phyloP scores from a whole-genome alignment of 2,888 invertebrate genomes.

The Piscicola geometra region DNA sequence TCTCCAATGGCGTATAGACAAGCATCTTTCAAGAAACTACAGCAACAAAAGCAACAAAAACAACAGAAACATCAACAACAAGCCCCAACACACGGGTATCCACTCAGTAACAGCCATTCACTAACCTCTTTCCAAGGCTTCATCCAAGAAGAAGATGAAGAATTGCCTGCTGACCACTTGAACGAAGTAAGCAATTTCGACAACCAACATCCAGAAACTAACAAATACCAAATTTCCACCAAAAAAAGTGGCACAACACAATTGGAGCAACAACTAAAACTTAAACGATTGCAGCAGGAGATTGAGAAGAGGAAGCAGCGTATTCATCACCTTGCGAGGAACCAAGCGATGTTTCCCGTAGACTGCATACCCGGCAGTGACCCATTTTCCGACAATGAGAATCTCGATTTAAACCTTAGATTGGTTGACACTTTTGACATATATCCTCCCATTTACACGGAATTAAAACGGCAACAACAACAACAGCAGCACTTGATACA shows the following conservation, averaged over 20 bases:
- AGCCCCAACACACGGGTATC: background rate
- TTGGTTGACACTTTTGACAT: constrained; percentile 7
- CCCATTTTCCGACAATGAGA: background rate
- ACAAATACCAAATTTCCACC: background rate
- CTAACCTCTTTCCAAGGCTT: background rate
- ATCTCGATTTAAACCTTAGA: background rate
- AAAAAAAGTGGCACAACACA: background rate
- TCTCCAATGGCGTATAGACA: constrained; percentile 1
- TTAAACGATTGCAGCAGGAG: background rate
- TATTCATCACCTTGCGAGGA: background rate
- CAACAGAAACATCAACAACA: no score
- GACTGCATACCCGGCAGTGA: constrained; percentile 10
- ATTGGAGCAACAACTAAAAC: background rate
- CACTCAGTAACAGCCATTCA: constrained; percentile 2
- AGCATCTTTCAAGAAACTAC: constrained; percentile 2
- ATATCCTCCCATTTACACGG: background rate
- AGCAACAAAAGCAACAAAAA: constrained; percentile 10
- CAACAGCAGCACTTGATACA: background rate
- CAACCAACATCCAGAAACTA: background rate
- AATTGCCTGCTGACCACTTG: no score
- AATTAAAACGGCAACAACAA: background rate
- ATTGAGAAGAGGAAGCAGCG: constrained; percentile 1
- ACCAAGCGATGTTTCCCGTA: constrained; percentile 3
- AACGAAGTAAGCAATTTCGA: background rate
- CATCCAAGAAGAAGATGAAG: background rate